Percentiles rank a stretch among this genome's conserved stretches.
phyloP scores from a whole-genome alignment of 2,888 invertebrate genomes.

The Tupiocoris notatus region DNA sequence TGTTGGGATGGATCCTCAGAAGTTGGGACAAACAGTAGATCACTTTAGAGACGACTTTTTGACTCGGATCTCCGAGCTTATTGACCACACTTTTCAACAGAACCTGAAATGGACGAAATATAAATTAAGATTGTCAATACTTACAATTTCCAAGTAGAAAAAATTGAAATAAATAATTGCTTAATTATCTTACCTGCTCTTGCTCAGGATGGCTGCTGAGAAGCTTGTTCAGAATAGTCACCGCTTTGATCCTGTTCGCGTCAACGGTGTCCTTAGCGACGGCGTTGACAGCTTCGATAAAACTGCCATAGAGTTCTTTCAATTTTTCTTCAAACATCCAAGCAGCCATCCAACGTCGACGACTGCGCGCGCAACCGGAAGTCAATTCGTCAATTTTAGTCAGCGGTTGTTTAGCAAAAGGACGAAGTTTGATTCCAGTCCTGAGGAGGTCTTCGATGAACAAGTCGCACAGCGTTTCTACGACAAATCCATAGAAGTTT shows the following conservation, averaged over 20 bases:
- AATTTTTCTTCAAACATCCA: slow-evolving; percentile 92
- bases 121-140: no score
- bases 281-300: slow-evolving; percentile 68
- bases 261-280: slow-evolving; percentile 78
- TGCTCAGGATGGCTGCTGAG: slow-evolving; percentile 78
- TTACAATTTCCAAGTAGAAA: no score
- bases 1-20: slow-evolving; percentile 80
- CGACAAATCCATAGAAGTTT: no score
- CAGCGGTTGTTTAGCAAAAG: slow-evolving; percentile 66
- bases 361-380: slow-evolving; percentile 63
- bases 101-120: no score
- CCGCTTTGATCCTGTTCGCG: slow-evolving; percentile 75
- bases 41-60: slow-evolving; percentile 83
- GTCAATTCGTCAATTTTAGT: slow-evolving; percentile 61
- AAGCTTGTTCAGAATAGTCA: slow-evolving; percentile 71
- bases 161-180: no score
- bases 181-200: slow-evolving; percentile 64
- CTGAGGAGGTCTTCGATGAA: slow-evolving; percentile 70
- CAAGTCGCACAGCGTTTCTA: slow-evolving; percentile 76
- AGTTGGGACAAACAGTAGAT: slow-evolving; percentile 81
- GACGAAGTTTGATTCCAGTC: slow-evolving; percentile 64
- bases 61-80: slow-evolving; percentile 91
- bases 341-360: slow-evolving; percentile 65
- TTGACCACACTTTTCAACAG: slow-evolving; percentile 82
- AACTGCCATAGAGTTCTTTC: slow-evolving; percentile 65